phyloP scores from a whole-genome alignment of 2,797 vertebrate species.

The Pseudotriccus pelzelni region DNA sequence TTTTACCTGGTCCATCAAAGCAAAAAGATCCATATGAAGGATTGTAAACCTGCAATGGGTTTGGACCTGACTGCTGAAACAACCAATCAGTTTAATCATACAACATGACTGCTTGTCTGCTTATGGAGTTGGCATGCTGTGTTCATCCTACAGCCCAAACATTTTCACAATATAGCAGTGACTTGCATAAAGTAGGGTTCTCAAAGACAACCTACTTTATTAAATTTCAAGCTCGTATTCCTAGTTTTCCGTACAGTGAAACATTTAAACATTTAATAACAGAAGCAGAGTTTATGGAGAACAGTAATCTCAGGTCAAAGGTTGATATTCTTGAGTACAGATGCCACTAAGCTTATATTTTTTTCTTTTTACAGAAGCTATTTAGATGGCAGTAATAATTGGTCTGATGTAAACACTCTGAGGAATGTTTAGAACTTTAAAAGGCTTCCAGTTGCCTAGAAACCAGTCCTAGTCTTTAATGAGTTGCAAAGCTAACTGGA shows the following conservation, averaged over 20 bases:
- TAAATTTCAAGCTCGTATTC: background rate
- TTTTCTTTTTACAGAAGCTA: background rate
- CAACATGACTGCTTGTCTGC: background rate
- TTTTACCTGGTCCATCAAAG: background rate
- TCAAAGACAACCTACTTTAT: background rate
- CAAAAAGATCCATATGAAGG: background rate
- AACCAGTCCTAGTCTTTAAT: background rate
- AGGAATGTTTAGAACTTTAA: constrained; percentile 11
- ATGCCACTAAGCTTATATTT: background rate
- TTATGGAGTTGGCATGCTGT: background rate
- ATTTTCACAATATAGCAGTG: background rate
- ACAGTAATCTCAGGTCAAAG: background rate
- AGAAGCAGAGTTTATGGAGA: background rate
- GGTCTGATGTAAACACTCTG: background rate
- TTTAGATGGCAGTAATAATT: constrained; percentile 18
- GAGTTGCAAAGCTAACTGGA: background rate
- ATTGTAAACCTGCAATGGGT: background rate
- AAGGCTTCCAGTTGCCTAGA: background rate
- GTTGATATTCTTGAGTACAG: background rate
- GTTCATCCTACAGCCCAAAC: background rate
- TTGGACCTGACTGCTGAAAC: background rate
- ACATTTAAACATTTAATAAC: background rate
- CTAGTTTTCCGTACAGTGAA: background rate
- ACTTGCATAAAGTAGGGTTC: background rate
- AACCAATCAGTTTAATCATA: background rate